These are phyloP conservation scores for Genyomyrus donnyi DNA, from an alignment of 2,113 vertebrate genomes.

Conservation along the genomic window DNA sequence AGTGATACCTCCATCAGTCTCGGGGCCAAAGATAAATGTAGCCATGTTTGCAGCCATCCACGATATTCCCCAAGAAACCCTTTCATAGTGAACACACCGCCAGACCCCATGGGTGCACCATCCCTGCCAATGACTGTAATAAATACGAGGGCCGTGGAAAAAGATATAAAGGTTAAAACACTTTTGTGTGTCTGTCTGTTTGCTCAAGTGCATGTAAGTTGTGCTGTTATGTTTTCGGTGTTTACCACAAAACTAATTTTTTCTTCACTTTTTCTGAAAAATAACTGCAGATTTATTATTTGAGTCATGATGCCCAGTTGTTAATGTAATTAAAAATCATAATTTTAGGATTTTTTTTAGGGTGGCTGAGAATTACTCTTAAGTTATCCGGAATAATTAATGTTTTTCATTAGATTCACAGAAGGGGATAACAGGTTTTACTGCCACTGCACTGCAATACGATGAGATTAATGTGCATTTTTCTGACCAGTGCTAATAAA, in stretches of 20 bases:
- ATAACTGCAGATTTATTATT: background rate
- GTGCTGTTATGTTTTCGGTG: background rate
- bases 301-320: background rate
- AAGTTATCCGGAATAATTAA: background rate
- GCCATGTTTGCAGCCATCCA: background rate
- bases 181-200: background rate
- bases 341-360: background rate
- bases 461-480: background rate
- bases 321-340: background rate
- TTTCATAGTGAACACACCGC: background rate
- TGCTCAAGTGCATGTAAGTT: background rate
- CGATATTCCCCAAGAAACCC: background rate
- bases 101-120: background rate
- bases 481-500: background rate
- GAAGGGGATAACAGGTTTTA: background rate
- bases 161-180: background rate
- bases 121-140: background rate
- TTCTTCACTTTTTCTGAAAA: background rate
- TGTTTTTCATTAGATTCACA: background rate
- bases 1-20: conserved; percentile 11
- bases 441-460: background rate
- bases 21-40: background rate
- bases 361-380: background rate
- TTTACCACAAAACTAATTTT: background rate
- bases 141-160: background rate